These are phyloP conservation scores for Torymus tubicola DNA, from an alignment of 2,888 invertebrate genomes.

Conservation along the genomic window DNA sequence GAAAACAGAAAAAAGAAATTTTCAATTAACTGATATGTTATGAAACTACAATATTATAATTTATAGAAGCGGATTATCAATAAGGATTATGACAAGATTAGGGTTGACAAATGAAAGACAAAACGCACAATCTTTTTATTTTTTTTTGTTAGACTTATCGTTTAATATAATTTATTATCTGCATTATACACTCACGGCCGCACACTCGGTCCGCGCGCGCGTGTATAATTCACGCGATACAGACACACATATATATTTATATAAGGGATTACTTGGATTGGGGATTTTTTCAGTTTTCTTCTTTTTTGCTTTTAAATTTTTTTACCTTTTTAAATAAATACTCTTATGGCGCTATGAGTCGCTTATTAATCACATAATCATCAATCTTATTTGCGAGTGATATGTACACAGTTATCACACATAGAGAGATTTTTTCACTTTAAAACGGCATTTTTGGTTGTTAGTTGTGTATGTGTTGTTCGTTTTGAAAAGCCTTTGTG, in stretches of 20 bases:
- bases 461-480: neutral
- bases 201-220: constrained; percentile 47
- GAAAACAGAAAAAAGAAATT: too few relatives aligned
- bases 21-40: too few relatives aligned
- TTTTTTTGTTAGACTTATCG: constrained; percentile 26
- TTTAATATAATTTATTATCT: constrained; percentile 53
- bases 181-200: constrained; percentile 57
- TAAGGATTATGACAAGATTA: too few relatives aligned
- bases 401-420: constrained; percentile 66
- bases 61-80: too few relatives aligned
- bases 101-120: too few relatives aligned
- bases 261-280: constrained; percentile 16
- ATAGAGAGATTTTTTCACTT: constrained; percentile 61
- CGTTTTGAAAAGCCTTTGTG: too few relatives aligned
- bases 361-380: constrained; percentile 56
- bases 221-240: constrained; percentile 55
- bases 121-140: too few relatives aligned
- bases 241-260: constrained; percentile 55
- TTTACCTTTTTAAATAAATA: constrained; percentile 47
- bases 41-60: too few relatives aligned
- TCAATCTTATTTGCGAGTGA: constrained; percentile 60
- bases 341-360: constrained; percentile 42
- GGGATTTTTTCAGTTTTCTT: constrained; percentile 15
- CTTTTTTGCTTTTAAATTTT: constrained; percentile 32
- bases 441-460: constrained; percentile 29